Conservation (phyloP, 2,113 vertebrate genomes). For the Mungos mungo region DNA sequence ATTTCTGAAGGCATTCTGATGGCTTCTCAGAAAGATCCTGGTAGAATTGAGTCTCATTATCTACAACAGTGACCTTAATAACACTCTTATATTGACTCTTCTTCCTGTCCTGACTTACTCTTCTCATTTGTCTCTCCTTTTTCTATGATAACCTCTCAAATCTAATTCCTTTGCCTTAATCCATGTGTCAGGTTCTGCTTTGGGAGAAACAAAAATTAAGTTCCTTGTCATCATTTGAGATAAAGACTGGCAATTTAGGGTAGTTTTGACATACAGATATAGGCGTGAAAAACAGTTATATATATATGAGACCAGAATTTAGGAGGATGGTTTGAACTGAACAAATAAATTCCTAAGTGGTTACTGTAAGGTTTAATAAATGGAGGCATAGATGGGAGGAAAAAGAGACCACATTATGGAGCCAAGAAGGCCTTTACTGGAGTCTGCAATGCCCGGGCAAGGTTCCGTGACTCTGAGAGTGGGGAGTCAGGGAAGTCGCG, state of each 20-base stretch:
- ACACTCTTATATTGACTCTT: neutral
- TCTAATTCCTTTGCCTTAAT: neutral
- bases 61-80: neutral
- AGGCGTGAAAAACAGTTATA: neutral
- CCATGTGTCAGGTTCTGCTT: neutral
- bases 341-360: neutral
- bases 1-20: neutral
- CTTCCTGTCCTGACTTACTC: neutral
- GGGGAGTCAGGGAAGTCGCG: no score
- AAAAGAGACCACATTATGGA: no score
- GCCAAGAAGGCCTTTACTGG: no score
- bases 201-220: neutral
- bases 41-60: neutral
- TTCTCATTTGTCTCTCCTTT: neutral
- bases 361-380: no score
- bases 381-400: no score
- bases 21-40: neutral
- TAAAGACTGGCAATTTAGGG: neutral
- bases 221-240: neutral
- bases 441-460: no score
- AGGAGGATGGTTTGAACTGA: neutral
- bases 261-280: neutral
- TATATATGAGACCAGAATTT: neutral
- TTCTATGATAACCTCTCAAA: neutral
- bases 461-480: no score